phyloP scores from a whole-genome alignment of 53 echinoderm and acorn worm genomes.

The Pentamera pediparva region DNA sequence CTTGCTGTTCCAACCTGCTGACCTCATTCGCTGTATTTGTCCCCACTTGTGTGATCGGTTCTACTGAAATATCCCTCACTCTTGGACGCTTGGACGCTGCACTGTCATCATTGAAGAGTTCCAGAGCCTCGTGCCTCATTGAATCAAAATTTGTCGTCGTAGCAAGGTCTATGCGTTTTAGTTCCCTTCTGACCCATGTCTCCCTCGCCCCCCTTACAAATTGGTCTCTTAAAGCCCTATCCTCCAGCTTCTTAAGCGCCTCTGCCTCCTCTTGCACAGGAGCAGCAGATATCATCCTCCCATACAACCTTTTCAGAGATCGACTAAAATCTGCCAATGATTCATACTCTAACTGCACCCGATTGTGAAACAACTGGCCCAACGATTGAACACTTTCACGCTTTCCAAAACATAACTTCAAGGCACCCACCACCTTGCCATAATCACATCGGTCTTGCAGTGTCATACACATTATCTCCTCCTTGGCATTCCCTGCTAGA shows the following conservation, averaged over 20 bases:
- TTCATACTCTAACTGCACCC: not conserved
- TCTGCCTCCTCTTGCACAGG: not conserved
- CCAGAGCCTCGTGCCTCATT: conserved; percentile 29
- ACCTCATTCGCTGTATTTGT: too few relatives aligned
- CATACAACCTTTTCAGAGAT: conserved; percentile 7
- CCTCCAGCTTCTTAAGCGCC: conserved; percentile 10
- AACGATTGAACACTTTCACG: conserved; percentile 9
- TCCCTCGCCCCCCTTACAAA: conserved; percentile 15
- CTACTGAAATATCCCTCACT: too few relatives aligned
- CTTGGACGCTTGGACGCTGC: too few relatives aligned
- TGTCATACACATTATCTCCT: conserved; percentile 32
- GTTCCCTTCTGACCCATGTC: conserved; percentile 33
- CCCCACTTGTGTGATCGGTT: too few relatives aligned
- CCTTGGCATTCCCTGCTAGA: conserved; percentile 37
- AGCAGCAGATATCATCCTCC: conserved; percentile 20
- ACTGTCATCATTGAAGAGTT: conserved; percentile 35
- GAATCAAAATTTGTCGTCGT: conserved; percentile 8
- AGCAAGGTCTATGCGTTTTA: conserved; percentile 9
- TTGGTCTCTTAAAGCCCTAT: conserved; percentile 19
- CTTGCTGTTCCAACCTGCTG: too few relatives aligned
- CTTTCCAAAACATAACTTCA: conserved; percentile 23
- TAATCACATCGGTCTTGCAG: not conserved
- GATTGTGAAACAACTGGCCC: not conserved
- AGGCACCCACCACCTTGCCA: not conserved
- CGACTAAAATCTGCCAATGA: conserved; percentile 29